A percentile compares a stretch with the other conserved stretches of the same genome.
These are phyloP conservation scores for Margarornis squamiger DNA, from an alignment of 2,797 vertebrate species.

Conservation along the genomic window DNA sequence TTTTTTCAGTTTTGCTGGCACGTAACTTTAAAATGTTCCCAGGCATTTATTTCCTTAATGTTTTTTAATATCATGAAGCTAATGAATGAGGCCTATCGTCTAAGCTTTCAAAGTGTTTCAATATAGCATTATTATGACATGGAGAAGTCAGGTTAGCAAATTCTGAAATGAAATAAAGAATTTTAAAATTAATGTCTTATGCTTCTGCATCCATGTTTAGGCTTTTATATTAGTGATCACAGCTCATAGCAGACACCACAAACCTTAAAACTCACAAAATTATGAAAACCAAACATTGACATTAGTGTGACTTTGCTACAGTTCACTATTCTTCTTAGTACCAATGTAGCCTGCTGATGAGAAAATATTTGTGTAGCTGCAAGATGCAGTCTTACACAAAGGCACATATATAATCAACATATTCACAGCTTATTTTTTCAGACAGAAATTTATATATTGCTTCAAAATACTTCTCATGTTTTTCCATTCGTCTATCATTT, in stretches of 20 bases:
- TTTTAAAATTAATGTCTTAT: neutral
- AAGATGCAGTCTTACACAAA: neutral
- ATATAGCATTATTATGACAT: accelerated
- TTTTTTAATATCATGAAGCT: neutral
- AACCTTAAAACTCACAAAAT: neutral
- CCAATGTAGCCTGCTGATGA: neutral
- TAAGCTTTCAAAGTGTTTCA: neutral
- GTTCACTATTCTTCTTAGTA: neutral
- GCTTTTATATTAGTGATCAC: neutral
- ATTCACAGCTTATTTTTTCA: neutral
- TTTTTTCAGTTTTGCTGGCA: neutral
- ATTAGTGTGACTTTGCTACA: neutral
- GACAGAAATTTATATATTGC: neutral
- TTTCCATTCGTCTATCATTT: neutral
- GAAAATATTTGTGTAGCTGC: neutral
- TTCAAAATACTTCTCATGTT: neutral
- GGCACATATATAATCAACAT: neutral
- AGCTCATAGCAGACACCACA: neutral
- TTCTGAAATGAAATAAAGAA: neutral
- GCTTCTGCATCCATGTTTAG: neutral
- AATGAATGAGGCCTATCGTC: neutral
- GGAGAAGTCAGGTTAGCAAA: neutral
- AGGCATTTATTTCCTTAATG: neutral
- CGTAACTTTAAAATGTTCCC: neutral
- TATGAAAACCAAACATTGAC: neutral